phyloP scores from a whole-genome alignment of 2,113 vertebrate species.

The Python bivittatus region DNA sequence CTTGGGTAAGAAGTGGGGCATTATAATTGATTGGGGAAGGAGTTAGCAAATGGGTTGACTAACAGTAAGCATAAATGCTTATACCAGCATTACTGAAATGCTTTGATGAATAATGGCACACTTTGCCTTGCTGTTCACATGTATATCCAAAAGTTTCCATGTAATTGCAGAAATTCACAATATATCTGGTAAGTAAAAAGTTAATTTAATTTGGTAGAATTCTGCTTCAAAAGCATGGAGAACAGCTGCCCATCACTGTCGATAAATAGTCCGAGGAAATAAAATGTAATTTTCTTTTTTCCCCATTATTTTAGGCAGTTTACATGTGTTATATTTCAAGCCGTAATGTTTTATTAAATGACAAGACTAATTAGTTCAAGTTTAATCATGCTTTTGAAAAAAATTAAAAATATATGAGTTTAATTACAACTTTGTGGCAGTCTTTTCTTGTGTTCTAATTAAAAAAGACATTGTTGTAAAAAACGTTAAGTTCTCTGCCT shows the following conservation, averaged over 20 bases:
- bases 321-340: not conserved
- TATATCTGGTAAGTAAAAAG: not conserved
- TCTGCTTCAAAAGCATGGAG: not conserved
- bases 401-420: not conserved
- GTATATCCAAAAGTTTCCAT: not conserved
- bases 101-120: not conserved
- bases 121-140: not conserved
- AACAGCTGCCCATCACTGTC: not conserved
- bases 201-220: not conserved
- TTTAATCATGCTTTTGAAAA: not conserved
- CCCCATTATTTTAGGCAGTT: not conserved
- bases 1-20: not conserved
- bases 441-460: not conserved
- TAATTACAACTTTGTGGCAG: not conserved
- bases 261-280: not conserved
- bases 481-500: not conserved
- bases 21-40: not conserved
- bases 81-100: not conserved
- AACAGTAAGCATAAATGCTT: not conserved
- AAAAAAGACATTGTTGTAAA: not conserved
- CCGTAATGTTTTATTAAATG: not conserved
- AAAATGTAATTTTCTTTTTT: not conserved
- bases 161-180: not conserved
- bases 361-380: not conserved
- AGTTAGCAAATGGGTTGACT: not conserved